Percentiles rank a stretch among this genome's conserved stretches.
phyloP scores from a whole-genome alignment of 1,140 invertebrate species.

The Zelostemma sp. region DNA sequence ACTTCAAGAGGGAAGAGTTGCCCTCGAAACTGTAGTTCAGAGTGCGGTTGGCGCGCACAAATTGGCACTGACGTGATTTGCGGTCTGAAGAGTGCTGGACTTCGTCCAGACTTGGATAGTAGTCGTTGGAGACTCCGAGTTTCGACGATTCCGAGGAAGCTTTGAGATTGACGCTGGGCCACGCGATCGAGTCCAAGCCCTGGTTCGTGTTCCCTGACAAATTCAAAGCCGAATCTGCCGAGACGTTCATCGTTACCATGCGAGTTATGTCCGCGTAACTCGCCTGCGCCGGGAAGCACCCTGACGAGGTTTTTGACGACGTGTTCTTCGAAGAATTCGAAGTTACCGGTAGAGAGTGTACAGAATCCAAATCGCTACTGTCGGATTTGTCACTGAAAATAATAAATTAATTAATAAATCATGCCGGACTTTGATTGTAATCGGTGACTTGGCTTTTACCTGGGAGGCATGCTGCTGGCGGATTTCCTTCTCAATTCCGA shows the following conservation, averaged over 20 bases:
- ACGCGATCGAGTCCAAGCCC: conserved; percentile 52
- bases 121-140: conserved; percentile 51
- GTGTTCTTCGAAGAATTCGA: conserved; percentile 65
- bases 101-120: conserved; percentile 67
- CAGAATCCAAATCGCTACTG: conserved; percentile 80
- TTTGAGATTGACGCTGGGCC: conserved; percentile 59
- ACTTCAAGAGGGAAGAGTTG: conserved; percentile 55
- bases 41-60: conserved; percentile 40
- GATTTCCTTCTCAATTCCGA: conserved; percentile 65
- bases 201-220: conserved; percentile 55
- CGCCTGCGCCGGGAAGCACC: conserved; percentile 72
- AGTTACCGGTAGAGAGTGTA: conserved; percentile 79
- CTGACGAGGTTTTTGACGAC: conserved; percentile 64
- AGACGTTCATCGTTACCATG: conserved; percentile 69
- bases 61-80: conserved; percentile 55
- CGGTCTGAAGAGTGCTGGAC: conserved; percentile 59
- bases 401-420: too few relatives aligned
- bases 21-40: conserved; percentile 58
- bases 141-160: conserved; percentile 57
- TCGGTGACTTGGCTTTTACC: too few relatives aligned
- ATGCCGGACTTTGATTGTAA: too few relatives aligned
- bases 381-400: conserved; percentile 76
- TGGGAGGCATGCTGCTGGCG: conserved; percentile 68
- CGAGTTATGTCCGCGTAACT: conserved; percentile 83
- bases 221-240: conserved; percentile 55